Evolutionary conservation across 2,113 vertebrate genomes (phyloP), one percentile per base, ranked within the genome.

Genomic region (Mormyrus iriodes): DNA sequence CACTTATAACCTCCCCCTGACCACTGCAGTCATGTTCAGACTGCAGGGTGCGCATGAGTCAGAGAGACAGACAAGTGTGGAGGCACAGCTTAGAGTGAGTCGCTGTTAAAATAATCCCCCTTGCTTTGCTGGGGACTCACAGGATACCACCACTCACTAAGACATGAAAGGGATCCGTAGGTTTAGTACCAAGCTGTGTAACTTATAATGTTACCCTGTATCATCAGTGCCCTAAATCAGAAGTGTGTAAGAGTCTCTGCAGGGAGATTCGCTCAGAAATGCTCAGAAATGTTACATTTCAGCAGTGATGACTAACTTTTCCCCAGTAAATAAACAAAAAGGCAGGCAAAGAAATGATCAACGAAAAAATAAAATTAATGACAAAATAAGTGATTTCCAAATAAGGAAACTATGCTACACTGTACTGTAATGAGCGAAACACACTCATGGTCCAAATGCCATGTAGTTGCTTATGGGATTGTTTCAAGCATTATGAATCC

Each of bases 1-100:
- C 24, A 65, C 39, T 65, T 58, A 65, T 65, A 44, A 87, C 86
- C 86, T 87, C 39, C 24, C 6, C 86, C 55, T 86, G 49, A 51
- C 85, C 85, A 55, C 51, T 86, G n/a, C 85, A 86, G 85, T 86
- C 51, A 8, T 53, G 27, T 39, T 86, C 85, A 86, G 85, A 53
- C 27, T 86, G n/a, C 51, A 53, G 35, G 51, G 85, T n/a, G 51
- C 24, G 51, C 48, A 35, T 86, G 85, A 86, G 85, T 55, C 85
- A 86, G 51, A 15, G 85, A 31, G 85, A 86, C 44, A 86, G 48
- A 85, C 48, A 51, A 86, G 44, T 52, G 85, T 86, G 49, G 85
- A 35, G 51, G 85, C 51, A 53, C 44, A 86, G 51, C 51, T 39
- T 86, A 53, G 51, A 86, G 85, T 19, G 85, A 86, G 49, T 86